Percentiles rank a stretch among this genome's conserved stretches.
Evolutionary conservation across 2,888 invertebrate species (phyloP).

Genomic region (Adelphocoris suturalis): DNA sequence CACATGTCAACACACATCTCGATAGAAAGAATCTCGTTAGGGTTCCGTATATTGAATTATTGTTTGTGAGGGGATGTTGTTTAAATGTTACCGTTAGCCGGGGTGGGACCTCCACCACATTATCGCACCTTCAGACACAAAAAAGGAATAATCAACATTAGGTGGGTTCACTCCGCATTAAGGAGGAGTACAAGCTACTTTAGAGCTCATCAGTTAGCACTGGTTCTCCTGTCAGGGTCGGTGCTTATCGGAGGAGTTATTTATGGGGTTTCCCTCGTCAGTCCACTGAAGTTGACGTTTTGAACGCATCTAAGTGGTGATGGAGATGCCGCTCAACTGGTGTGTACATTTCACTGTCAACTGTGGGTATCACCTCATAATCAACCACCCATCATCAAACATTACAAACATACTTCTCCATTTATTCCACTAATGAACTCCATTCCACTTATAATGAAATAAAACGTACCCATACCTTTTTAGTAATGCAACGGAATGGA

Average conservation of each 20-base stretch:
- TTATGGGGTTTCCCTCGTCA: slow-evolving; percentile 29
- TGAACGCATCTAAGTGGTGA: neutral
- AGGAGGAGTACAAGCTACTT: neutral
- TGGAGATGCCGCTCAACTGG: neutral
- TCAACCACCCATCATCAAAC: neutral
- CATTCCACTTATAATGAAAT: no score
- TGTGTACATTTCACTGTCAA: neutral
- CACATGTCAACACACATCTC: neutral
- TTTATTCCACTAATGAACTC: no score
- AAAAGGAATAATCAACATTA: neutral
- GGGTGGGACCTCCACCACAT: no score
- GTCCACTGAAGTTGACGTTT: neutral
- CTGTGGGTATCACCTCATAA: neutral
- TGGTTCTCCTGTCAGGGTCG: neutral
- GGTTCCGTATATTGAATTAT: neutral
- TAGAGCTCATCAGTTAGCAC: neutral
- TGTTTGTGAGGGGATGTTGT: neutral
- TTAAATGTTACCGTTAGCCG: neutral
- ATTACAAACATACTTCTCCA: neutral
- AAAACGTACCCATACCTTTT: no score
- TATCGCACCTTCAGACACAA: no score
- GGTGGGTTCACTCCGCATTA: neutral
- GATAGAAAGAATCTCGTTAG: neutral
- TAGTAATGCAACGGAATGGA: no score
- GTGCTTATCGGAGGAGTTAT: neutral